phyloP scores from a whole-genome alignment of 2,888 invertebrate species.

The Altica lythri region DNA sequence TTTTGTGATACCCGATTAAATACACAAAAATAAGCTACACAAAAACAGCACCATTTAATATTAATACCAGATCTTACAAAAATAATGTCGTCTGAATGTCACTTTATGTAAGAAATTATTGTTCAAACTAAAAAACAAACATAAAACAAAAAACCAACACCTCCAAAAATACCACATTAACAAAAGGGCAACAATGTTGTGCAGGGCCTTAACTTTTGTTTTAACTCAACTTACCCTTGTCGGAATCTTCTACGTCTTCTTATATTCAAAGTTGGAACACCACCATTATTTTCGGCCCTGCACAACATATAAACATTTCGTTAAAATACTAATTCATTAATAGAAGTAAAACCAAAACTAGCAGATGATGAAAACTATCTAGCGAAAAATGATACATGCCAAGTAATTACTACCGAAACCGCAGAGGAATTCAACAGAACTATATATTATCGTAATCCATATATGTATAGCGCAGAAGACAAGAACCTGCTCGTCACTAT shows the following conservation, averaged over 20 bases:
- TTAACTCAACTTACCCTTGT: constrained; percentile 54
- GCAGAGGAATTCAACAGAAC: neutral
- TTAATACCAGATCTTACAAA: no score
- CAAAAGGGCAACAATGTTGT: constrained; percentile 42
- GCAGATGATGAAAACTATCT: neutral
- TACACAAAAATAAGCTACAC: no score
- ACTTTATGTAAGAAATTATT: neutral
- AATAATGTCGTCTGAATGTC: no score
- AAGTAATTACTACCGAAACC: neutral
- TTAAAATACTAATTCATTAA: constrained; percentile 9
- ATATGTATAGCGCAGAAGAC: no score
- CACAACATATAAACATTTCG: constrained; percentile 54
- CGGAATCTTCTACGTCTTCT: constrained; percentile 58
- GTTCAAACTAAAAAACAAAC: constrained; percentile 24
- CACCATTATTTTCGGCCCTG: constrained; percentile 67
- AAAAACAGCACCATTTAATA: no score
- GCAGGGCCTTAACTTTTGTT: constrained; percentile 49
- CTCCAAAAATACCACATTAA: constrained; percentile 29
- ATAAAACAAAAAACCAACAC: constrained; percentile 26
- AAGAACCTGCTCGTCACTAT: no score
- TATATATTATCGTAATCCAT: no score
- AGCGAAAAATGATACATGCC: neutral
- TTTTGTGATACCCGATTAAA: no score
- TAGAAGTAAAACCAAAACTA: neutral
- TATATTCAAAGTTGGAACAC: constrained; percentile 63